A percentile compares a stretch with the other conserved stretches of the same genome.
phyloP scores from a whole-genome alignment of 37 sponge, comb jelly and placozoan genomes.

The Cliona cf. orientalis region DNA sequence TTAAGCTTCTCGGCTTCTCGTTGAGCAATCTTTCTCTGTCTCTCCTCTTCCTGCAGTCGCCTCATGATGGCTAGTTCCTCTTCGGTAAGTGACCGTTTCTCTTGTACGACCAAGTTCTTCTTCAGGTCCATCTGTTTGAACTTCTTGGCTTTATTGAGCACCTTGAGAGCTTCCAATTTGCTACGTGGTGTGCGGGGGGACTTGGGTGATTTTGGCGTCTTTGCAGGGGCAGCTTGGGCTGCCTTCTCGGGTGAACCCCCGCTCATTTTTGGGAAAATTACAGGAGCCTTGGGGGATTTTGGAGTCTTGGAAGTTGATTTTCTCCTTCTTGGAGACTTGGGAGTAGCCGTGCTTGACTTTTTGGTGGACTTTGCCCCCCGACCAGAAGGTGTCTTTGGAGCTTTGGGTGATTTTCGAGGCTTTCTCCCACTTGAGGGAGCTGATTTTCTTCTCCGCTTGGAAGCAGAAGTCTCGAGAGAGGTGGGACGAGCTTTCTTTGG shows the following conservation, averaged over 20 bases:
- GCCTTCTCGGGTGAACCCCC: background rate
- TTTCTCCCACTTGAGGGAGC: background rate
- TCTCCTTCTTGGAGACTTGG: background rate
- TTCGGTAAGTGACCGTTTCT: slow-evolving; percentile 3
- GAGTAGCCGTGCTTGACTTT: background rate
- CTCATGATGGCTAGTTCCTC: slow-evolving; percentile 28
- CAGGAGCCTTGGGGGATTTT: slow-evolving; percentile 23
- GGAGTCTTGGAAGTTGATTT: background rate
- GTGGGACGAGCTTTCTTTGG: slow-evolving; percentile 37
- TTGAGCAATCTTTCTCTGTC: background rate
- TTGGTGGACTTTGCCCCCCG: background rate
- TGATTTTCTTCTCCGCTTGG: slow-evolving; percentile 11
- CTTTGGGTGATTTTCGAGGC: background rate
- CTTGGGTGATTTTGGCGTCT: slow-evolving; percentile 5
- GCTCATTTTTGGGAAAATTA: background rate
- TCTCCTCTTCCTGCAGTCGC: slow-evolving; percentile 31
- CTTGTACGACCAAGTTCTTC: slow-evolving; percentile 44
- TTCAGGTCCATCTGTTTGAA: slow-evolving; percentile 78
- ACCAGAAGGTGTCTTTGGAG: background rate
- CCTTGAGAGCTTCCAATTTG: slow-evolving; percentile 53
- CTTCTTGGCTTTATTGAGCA: slow-evolving; percentile 61
- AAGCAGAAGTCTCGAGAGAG: slow-evolving; percentile 2
- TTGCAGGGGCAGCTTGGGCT: background rate
- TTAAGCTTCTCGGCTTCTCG: slow-evolving; percentile 24
- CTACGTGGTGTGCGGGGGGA: slow-evolving; percentile 19